Conservation (phyloP, 1,140 invertebrate genomes). For the Harlomillsia oculata region DNA sequence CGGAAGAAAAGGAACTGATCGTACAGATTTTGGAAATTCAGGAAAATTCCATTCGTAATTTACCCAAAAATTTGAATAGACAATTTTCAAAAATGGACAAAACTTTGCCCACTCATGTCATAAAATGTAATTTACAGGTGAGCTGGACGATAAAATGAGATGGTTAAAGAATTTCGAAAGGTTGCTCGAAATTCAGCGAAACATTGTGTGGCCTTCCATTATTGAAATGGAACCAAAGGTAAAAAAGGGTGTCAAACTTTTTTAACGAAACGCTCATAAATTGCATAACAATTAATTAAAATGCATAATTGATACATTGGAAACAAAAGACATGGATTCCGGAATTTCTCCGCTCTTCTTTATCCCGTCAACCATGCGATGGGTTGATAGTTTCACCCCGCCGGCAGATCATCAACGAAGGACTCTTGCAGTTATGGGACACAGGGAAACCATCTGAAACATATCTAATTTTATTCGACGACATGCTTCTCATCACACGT, state of each 20-base stretch:
- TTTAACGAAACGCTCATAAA: not conserved
- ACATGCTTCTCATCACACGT: slow-evolving; percentile 58
- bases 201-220: slow-evolving; percentile 57
- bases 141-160: slow-evolving; percentile 60
- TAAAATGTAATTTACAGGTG: slow-evolving; percentile 43
- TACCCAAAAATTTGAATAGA: too few species aligned
- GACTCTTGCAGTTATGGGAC: slow-evolving; percentile 50
- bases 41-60: slow-evolving; percentile 54
- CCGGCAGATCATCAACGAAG: slow-evolving; percentile 55
- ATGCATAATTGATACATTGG: not conserved
- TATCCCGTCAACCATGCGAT: slow-evolving; percentile 59
- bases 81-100: not conserved
- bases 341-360: slow-evolving; percentile 45
- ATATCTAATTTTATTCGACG: slow-evolving; percentile 59
- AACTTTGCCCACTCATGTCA: not conserved
- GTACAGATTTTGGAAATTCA: slow-evolving; percentile 51
- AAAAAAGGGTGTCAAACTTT: slow-evolving; percentile 2
- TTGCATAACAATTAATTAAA: not conserved
- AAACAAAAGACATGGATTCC: slow-evolving; percentile 48
- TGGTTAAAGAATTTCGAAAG: slow-evolving; percentile 64
- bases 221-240: slow-evolving; percentile 53
- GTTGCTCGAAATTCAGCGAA: slow-evolving; percentile 57
- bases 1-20: slow-evolving; percentile 47
- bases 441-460: slow-evolving; percentile 50
- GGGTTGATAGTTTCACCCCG: slow-evolving; percentile 54